A percentile compares a stretch with the other conserved stretches of the same genome.
phyloP scores from a whole-genome alignment of 2,888 invertebrate species.

The Ennomos fuscantarius region DNA sequence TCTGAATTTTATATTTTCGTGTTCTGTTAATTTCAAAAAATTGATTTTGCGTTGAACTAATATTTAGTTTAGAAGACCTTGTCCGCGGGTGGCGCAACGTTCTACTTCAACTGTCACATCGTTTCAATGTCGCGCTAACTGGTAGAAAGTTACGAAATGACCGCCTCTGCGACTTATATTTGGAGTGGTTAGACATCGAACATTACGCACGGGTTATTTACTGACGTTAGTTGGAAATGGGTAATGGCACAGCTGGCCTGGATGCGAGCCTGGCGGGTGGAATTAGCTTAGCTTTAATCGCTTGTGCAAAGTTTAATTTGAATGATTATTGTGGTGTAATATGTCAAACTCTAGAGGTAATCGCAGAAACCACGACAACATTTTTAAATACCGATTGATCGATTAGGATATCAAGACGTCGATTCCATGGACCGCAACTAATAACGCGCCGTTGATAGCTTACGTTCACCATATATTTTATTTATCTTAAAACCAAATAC shows the following conservation, averaged over 20 bases:
- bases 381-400: no score
- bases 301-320: slow-evolving; percentile 1
- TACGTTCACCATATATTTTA: no score
- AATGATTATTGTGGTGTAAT: no score
- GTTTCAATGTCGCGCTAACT: slow-evolving; percentile 21
- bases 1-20: no score
- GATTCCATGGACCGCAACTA: no score
- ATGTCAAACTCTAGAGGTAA: no score
- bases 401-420: no score
- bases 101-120: slow-evolving; percentile 9
- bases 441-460: no score
- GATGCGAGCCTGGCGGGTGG: slow-evolving; percentile 3
- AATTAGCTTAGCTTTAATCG: slow-evolving; percentile 6
- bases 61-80: slow-evolving; percentile 15
- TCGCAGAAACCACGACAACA: no score
- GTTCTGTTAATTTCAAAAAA: no score
- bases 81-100: slow-evolving; percentile 13
- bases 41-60: not conserved
- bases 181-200: slow-evolving; percentile 5
- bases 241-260: slow-evolving; percentile 15
- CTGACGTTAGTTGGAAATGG: slow-evolving; percentile 15
- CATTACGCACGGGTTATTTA: slow-evolving; percentile 23
- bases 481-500: no score
- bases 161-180: slow-evolving; percentile 8
- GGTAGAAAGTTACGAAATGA: slow-evolving; percentile 31